Conservation (phyloP, 2,888 invertebrate species). For the Ametastegia equiseti region DNA sequence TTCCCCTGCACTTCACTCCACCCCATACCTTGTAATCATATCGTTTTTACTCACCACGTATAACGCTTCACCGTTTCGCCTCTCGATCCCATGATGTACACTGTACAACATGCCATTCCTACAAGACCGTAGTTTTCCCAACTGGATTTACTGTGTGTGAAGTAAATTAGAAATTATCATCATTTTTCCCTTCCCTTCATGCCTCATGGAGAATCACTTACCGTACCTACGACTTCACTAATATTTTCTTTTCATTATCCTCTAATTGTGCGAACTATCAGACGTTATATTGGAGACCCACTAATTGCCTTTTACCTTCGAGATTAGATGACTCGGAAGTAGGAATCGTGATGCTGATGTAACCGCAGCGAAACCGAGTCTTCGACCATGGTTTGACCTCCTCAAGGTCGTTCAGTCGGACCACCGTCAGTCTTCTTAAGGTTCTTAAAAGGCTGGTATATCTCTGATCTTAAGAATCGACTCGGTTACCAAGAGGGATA, state of each 20-base stretch:
- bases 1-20: slow-evolving; percentile 39
- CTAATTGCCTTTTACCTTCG: not conserved
- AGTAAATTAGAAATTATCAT: not conserved
- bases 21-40: slow-evolving; percentile 48
- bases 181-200: not conserved
- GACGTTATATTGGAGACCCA: not conserved
- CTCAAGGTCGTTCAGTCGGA: slow-evolving; percentile 37
- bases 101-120: not conserved
- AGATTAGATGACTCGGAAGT: not conserved
- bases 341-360: not conserved
- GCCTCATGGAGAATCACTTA: too few relatives aligned
- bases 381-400: slow-evolving; percentile 24
- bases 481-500: not conserved
- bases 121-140: not conserved
- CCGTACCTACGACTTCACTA: too few relatives aligned
- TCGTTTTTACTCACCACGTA: slow-evolving; percentile 45
- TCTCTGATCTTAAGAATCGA: not conserved
- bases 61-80: slow-evolving; percentile 27
- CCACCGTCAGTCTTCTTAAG: slow-evolving; percentile 37
- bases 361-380: not conserved
- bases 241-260: too few relatives aligned
- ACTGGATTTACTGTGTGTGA: not conserved
- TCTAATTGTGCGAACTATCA: not conserved
- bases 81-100: too few relatives aligned
- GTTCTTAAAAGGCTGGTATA: slow-evolving; percentile 14